Conservation (phyloP, 2,113 vertebrate species). For the Diadophis punctatus region DNA sequence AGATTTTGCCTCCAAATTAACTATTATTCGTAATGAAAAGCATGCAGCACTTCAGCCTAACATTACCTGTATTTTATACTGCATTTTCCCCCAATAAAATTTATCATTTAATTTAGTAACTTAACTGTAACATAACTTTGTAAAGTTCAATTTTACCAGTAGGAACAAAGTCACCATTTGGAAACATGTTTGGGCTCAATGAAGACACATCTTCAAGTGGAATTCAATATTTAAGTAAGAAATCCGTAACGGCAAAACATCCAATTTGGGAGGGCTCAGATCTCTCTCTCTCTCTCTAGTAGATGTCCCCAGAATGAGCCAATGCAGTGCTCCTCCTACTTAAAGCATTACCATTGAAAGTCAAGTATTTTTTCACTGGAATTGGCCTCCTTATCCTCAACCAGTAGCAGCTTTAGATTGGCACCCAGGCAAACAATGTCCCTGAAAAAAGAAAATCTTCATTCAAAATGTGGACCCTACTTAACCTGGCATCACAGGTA, state of each 20-base stretch:
- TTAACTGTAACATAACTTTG: neutral
- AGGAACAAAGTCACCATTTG: neutral
- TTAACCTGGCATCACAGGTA: neutral
- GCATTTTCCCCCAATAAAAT: neutral
- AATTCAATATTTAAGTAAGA: neutral
- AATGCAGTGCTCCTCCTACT: neutral
- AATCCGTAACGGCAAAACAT: neutral
- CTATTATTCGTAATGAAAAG: neutral
- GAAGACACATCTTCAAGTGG: neutral
- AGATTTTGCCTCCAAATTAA: conserved; percentile 19
- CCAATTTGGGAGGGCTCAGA: neutral
- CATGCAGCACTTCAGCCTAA: neutral
- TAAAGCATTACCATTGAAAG: neutral
- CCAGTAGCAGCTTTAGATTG: neutral
- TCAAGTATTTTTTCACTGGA: neutral
- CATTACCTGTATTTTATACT: neutral
- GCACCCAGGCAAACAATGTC: neutral
- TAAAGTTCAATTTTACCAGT: neutral
- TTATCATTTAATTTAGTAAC: neutral
- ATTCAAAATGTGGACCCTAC: neutral
- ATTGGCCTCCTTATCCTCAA: neutral
- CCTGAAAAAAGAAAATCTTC: neutral
- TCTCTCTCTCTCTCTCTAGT: neutral
- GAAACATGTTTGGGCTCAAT: neutral
- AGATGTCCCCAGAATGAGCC: neutral